These are phyloP conservation scores for Todiramphus chloris DNA, from an alignment of 2,113 vertebrate genomes.

Conservation along the genomic window DNA sequence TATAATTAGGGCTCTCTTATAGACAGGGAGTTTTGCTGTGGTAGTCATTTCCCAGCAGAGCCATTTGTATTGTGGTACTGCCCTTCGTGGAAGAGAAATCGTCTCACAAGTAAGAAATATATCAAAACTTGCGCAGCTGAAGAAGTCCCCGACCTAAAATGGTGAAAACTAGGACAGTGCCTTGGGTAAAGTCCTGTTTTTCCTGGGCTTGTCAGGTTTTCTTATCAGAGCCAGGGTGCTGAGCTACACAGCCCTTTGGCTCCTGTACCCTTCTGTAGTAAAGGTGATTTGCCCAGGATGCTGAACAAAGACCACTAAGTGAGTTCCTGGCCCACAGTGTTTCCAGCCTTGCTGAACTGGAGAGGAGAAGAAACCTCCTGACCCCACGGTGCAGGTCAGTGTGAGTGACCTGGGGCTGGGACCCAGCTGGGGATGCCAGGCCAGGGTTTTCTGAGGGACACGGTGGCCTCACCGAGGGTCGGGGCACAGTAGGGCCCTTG, in stretches of 20 bases:
- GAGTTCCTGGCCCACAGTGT: not conserved
- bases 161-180: not conserved
- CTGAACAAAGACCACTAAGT: not conserved
- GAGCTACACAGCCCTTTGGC: not conserved
- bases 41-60: not conserved
- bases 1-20: not conserved
- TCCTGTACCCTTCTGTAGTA: not conserved
- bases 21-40: not conserved
- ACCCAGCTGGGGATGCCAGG: not conserved
- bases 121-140: not conserved
- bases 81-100: not conserved
- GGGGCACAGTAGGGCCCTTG: not conserved
- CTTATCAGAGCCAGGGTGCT: not conserved
- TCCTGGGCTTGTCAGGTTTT: not conserved
- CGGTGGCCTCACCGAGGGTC: fast-evolving
- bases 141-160: not conserved
- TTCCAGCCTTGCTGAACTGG: not conserved
- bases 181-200: not conserved
- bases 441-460: too few relatives aligned
- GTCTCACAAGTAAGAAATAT: not conserved
- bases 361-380: not conserved
- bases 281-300: not conserved
- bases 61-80: not conserved
- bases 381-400: not conserved
- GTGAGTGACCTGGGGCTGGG: not conserved